phyloP scores from a whole-genome alignment of 1,140 invertebrate genomes.

The Drosophila bocqueti region DNA sequence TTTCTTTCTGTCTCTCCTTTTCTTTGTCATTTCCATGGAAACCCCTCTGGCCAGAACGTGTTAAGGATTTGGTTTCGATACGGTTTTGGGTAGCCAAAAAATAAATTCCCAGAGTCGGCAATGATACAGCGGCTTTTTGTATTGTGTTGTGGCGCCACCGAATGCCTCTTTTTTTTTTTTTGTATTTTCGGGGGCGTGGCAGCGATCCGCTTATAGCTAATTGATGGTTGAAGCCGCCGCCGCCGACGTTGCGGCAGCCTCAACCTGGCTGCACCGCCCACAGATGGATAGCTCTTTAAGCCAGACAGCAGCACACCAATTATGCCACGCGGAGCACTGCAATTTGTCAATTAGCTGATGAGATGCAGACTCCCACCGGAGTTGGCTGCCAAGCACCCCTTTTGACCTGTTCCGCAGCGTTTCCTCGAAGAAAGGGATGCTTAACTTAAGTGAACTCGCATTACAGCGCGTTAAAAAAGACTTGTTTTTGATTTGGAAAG shows the following conservation, averaged over 20 bases:
- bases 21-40: conserved; percentile 51
- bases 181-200: conserved; percentile 27
- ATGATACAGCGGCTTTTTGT: conserved; percentile 65
- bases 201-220: conserved; percentile 74
- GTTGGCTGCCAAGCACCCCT: conserved; percentile 1
- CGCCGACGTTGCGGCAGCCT: not conserved
- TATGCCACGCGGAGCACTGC: conserved; percentile 73
- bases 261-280: conserved; percentile 33
- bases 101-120: conserved; percentile 35
- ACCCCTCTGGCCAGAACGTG: conserved; percentile 73
- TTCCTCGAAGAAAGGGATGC: conserved; percentile 20
- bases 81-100: conserved; percentile 31
- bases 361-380: conserved; percentile 55
- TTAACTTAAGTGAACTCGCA: not conserved
- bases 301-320: conserved; percentile 60
- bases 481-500: conserved; percentile 11
- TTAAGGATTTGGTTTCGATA: conserved; percentile 74
- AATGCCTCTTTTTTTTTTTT: conserved; percentile 37
- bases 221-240: conserved; percentile 62
- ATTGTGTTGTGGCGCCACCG: conserved; percentile 64
- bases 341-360: conserved; percentile 79
- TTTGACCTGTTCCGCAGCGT: conserved; percentile 8
- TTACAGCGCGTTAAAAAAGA: not conserved
- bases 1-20: conserved; percentile 15
- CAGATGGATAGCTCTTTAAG: conserved; percentile 53